These are phyloP conservation scores for Apamea crenata DNA, from an alignment of 2,888 invertebrate species.

Conservation along the genomic window DNA sequence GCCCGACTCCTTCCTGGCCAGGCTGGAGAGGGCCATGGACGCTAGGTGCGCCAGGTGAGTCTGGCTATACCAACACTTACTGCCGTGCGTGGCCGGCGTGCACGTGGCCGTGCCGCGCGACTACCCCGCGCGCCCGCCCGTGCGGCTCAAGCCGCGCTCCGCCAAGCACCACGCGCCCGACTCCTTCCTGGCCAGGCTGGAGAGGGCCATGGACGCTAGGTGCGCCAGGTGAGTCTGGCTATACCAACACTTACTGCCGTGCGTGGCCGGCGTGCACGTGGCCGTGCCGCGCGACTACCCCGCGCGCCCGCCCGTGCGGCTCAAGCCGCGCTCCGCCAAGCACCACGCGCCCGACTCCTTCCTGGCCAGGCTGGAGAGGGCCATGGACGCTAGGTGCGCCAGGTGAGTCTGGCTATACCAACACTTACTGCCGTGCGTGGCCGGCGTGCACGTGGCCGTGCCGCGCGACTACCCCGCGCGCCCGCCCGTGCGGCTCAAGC, in stretches of 20 bases:
- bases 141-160: constrained; percentile 64
- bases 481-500: constrained; percentile 83
- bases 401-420: too few relatives aligned
- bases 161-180: constrained; percentile 60
- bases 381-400: constrained; percentile 94
- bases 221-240: constrained; percentile 91
- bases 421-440: constrained; percentile 98
- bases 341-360: constrained; percentile 84
- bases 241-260: too few relatives aligned
- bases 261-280: constrained; percentile 97
- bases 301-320: constrained; percentile 88
- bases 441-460: constrained; percentile 96
- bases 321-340: constrained; percentile 40
- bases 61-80: too few relatives aligned
- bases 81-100: constrained; percentile 98
- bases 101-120: constrained; percentile 95
- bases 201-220: constrained; percentile 93
- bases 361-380: constrained; percentile 92
- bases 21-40: constrained; percentile 93
- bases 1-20: constrained; percentile 91
- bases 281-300: constrained; percentile 96
- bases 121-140: constrained; percentile 92
- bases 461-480: constrained; percentile 95
- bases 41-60: constrained; percentile 92
- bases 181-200: constrained; percentile 93